A percentile compares a stretch with the other conserved stretches of the same genome.
These are phyloP conservation scores for Thalassoma bifasciatum DNA, from an alignment of 2,113 vertebrate genomes.

Conservation along the genomic window DNA sequence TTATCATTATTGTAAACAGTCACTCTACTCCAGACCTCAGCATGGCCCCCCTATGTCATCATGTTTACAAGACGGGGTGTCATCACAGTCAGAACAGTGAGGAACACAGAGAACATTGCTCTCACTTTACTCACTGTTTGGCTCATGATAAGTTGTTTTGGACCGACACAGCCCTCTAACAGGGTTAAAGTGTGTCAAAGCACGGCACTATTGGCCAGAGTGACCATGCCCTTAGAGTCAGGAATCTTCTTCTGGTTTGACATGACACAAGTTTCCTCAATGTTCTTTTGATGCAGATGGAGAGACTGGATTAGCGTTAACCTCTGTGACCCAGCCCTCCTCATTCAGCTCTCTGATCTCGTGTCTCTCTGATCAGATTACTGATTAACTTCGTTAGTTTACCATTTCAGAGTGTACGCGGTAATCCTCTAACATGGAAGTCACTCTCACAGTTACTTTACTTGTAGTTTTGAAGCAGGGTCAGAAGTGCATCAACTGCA, in stretches of 20 bases:
- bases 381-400: background rate
- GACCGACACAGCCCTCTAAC: no score
- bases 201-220: no score
- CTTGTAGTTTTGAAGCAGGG: background rate
- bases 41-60: no score
- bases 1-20: no score
- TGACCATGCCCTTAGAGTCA: background rate
- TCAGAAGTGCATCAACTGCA: background rate
- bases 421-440: background rate
- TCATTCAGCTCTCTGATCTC: background rate
- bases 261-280: background rate
- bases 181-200: no score
- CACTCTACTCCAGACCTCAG: no score
- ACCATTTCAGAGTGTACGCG: slow-evolving; percentile 1
- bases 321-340: slow-evolving; percentile 1
- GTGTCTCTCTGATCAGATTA: background rate
- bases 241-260: background rate
- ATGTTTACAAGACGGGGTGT: no score
- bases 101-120: no score
- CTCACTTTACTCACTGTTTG: no score
- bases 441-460: background rate
- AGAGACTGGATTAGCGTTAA: background rate
- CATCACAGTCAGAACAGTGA: no score
- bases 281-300: background rate
- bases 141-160: no score